Percentiles rank a stretch among this genome's conserved stretches.
Evolutionary conservation across 92 coral and sea anemone species (phyloP).

Genomic region (Heteractis magnifica): DNA sequence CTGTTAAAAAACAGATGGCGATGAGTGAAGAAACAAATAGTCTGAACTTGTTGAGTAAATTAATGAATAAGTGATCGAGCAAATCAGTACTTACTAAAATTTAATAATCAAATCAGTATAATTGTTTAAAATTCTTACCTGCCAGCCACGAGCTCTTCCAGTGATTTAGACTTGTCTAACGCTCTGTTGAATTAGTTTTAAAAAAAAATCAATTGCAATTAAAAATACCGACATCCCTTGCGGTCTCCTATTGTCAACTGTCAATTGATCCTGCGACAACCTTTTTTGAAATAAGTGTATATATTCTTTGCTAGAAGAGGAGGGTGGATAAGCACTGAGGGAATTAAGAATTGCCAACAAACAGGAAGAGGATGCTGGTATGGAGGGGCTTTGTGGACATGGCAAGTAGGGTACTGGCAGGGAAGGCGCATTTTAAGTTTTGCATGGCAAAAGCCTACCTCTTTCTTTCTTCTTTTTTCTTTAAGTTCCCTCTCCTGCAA

Average conservation of each 20-base stretch:
- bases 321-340: neutral
- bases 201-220: neutral
- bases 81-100: neutral
- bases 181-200: constrained; percentile 2
- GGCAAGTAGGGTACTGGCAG: too few species aligned
- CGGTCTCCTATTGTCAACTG: too few species aligned
- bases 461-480: constrained; percentile 9
- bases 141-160: constrained; percentile 30
- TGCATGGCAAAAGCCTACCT: neutral
- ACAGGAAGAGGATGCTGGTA: too few species aligned
- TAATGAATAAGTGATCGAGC: neutral
- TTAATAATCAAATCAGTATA: neutral
- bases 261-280: too few species aligned
- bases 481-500: neutral
- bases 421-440: neutral
- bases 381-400: neutral
- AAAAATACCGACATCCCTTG: too few species aligned
- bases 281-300: too few species aligned
- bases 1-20: neutral
- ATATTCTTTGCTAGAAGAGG: neutral
- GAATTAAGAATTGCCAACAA: too few species aligned
- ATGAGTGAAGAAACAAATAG: neutral
- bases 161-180: constrained; percentile 24
- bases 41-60: neutral
- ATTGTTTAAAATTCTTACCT: neutral